phyloP scores from a whole-genome alignment of 2,888 invertebrate genomes.

The Quadriops clusia region DNA sequence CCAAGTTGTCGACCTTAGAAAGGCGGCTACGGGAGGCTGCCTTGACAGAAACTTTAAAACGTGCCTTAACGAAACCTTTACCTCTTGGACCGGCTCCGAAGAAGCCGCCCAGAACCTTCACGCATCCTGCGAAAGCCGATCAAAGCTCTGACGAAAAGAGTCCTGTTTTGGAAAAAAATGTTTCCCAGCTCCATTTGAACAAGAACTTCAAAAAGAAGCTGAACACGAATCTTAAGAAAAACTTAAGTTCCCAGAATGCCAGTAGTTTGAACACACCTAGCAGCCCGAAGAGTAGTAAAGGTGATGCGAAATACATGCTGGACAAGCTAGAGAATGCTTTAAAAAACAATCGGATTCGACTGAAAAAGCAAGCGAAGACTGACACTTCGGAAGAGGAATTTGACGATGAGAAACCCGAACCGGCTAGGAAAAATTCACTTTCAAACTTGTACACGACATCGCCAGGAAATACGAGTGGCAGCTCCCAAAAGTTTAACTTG shows the following conservation, averaged over 20 bases:
- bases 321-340: constrained; percentile 51
- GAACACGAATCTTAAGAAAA: constrained; percentile 18
- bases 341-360: constrained; percentile 36
- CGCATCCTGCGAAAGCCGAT: constrained; percentile 26
- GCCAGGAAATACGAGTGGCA: constrained; percentile 10
- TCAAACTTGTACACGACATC: constrained; percentile 10
- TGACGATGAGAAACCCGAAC: constrained; percentile 24
- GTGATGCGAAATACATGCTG: constrained; percentile 51
- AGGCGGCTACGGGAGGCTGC: too few relatives aligned
- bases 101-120: constrained; percentile 60
- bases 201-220: constrained; percentile 18
- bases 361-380: constrained; percentile 21
- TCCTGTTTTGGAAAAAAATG: constrained; percentile 7
- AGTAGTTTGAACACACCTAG: background rate
- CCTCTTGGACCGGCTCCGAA: constrained; percentile 62
- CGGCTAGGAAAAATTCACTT: constrained; percentile 15
- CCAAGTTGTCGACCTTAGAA: too few relatives aligned
- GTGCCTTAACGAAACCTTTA: constrained; percentile 53
- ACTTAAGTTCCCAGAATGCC: background rate
- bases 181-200: constrained; percentile 12
- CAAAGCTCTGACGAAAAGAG: constrained; percentile 4
- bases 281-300: constrained; percentile 16
- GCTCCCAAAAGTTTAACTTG: constrained; percentile 24
- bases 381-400: constrained; percentile 31
- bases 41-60: constrained; percentile 52